A percentile compares a stretch with the other conserved stretches of the same genome.
Conservation (phyloP, 2,797 vertebrate species). For the Pseudochirops cupreus region DNA sequence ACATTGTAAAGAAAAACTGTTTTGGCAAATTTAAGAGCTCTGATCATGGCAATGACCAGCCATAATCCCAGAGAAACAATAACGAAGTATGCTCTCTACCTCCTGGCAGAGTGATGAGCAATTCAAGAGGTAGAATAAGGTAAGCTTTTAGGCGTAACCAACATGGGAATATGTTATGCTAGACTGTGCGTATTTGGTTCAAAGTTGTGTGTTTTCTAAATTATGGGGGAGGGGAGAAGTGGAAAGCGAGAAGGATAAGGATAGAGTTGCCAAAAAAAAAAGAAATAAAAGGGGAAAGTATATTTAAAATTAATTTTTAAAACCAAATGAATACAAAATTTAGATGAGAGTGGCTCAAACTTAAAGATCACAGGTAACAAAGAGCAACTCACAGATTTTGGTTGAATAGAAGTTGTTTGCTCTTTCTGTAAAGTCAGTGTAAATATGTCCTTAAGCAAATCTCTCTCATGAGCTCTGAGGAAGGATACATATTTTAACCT, state of each 20-base stretch:
- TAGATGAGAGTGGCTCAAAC: not conserved
- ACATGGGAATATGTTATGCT: not conserved
- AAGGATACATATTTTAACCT: not conserved
- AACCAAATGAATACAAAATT: not conserved
- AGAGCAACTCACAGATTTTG: not conserved
- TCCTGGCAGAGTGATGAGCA: not conserved
- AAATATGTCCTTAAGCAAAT: not conserved
- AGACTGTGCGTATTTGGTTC: not conserved
- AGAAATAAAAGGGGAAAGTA: not conserved
- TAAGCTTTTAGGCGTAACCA: not conserved
- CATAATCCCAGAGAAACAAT: not conserved
- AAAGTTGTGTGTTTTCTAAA: not conserved
- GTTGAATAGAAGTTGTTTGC: not conserved
- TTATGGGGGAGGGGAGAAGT: not conserved
- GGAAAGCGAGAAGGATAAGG: not conserved
- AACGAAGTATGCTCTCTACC: not conserved
- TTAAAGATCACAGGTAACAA: not conserved
- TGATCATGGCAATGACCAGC: not conserved
- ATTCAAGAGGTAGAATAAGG: not conserved
- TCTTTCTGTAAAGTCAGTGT: not conserved
- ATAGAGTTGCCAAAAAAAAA: not conserved
- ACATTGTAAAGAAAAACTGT: not conserved
- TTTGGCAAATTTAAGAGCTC: not conserved
- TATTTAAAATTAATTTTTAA: not conserved
- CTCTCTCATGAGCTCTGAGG: not conserved